A percentile compares a stretch with the other conserved stretches of the same genome.
These are phyloP conservation scores for Aplysina aerophoba DNA, from an alignment of 37 sponge, comb jelly and placozoan genomes.

Conservation along the genomic window DNA sequence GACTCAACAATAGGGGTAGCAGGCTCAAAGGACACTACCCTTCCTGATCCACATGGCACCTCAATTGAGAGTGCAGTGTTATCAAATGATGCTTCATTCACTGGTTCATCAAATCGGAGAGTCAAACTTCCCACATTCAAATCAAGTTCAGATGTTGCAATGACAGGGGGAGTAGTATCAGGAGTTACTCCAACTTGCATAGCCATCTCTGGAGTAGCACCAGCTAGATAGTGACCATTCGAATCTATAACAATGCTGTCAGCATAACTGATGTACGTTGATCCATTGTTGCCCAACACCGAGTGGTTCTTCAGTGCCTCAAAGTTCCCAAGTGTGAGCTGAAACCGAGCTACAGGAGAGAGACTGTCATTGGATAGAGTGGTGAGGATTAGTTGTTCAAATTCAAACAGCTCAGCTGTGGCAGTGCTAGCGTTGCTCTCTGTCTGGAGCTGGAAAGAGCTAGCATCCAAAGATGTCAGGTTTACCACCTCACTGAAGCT, in stretches of 20 bases:
- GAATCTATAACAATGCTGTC: conserved; percentile 63
- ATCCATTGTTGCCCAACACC: conserved; percentile 36
- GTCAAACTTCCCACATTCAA: conserved; percentile 58
- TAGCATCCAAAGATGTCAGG: conserved; percentile 45
- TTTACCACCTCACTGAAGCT: conserved; percentile 76
- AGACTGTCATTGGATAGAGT: conserved; percentile 47
- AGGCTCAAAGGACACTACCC: background rate
- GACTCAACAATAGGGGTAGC: background rate
- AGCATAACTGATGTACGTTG: conserved; percentile 61
- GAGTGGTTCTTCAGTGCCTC: conserved; percentile 65
- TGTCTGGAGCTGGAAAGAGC: conserved; percentile 65
- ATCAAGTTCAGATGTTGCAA: conserved; percentile 48
- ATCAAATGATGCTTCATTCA: conserved; percentile 38
- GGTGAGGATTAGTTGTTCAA: conserved; percentile 35
- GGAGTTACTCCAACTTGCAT: conserved; percentile 45
- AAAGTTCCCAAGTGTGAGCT: conserved; percentile 47
- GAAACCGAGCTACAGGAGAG: conserved; percentile 45
- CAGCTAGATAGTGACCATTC: conserved; percentile 57
- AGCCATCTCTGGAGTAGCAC: conserved; percentile 58
- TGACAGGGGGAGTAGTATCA: conserved; percentile 59
- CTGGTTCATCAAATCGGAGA: conserved; percentile 78
- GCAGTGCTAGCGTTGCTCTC: background rate
- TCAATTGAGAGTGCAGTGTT: conserved; percentile 31
- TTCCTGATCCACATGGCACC: conserved; percentile 1
- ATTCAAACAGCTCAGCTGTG: conserved; percentile 29